A percentile compares a stretch with the other conserved stretches of the same genome.
Conservation (phyloP, 2,113 vertebrate genomes). For the Callipepla squamata region DNA sequence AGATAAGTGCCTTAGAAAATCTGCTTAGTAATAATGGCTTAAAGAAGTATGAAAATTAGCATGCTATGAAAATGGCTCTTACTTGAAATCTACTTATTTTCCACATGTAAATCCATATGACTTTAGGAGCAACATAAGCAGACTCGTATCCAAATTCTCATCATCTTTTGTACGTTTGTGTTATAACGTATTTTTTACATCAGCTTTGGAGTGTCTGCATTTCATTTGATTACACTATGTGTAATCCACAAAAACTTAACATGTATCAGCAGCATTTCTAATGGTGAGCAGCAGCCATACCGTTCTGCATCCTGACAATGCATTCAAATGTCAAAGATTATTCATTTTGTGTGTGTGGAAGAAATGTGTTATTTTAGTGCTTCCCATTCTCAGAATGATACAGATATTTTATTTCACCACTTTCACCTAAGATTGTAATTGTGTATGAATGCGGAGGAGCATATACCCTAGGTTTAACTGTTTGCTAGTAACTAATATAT, state of each 20-base stretch:
- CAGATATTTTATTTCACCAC: background rate
- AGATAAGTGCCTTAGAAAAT: constrained; percentile 1
- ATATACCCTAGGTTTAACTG: background rate
- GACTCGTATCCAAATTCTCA: background rate
- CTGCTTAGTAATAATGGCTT: background rate
- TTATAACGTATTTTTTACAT: background rate
- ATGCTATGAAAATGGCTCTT: constrained; percentile 53
- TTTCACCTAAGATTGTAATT: background rate
- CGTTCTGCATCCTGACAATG: constrained; percentile 8
- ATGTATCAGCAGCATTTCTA: constrained; percentile 22
- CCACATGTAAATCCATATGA: background rate
- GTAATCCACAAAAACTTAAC: background rate
- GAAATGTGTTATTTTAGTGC: background rate
- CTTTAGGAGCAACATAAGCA: background rate
- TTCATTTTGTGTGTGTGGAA: background rate
- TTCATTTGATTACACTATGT: background rate
- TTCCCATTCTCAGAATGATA: background rate
- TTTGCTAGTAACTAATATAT: background rate
- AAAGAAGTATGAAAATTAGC: constrained; percentile 62
- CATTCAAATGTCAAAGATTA: constrained; percentile 18
- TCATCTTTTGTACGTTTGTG: background rate
- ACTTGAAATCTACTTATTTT: constrained; percentile 48
- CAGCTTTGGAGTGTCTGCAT: constrained; percentile 56
- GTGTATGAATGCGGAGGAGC: background rate
- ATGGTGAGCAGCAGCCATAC: background rate